phyloP scores from a whole-genome alignment of 1,140 invertebrate genomes.

The Harpegnathos saltator region DNA sequence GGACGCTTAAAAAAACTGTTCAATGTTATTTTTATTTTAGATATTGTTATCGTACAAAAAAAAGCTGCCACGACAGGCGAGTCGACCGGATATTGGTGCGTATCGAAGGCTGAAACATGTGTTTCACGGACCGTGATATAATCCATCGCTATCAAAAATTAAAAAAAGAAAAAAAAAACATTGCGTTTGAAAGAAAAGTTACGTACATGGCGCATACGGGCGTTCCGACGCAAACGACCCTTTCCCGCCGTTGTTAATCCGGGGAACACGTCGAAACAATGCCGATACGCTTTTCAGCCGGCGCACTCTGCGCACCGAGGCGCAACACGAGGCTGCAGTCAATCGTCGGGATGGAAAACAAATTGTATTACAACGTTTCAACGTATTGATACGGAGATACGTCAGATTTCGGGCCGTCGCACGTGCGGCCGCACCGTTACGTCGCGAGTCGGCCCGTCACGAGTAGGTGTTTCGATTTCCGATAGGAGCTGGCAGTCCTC shows the following conservation, averaged over 20 bases:
- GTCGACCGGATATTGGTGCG: no score
- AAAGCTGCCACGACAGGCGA: no score
- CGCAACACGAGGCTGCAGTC: not conserved
- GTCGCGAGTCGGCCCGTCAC: not conserved
- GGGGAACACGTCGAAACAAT: conserved; percentile 11
- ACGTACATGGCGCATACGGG: not conserved
- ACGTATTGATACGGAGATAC: conserved; percentile 17
- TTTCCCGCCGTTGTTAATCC: conserved; percentile 4
- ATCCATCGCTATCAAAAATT: not conserved
- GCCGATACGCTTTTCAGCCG: not conserved
- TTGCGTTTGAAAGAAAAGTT: not conserved
- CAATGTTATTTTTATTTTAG: no score
- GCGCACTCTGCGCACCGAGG: not conserved
- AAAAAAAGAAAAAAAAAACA: not conserved
- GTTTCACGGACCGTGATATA: not conserved
- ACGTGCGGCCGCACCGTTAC: not conserved
- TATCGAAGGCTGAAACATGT: not conserved
- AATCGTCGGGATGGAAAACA: conserved; percentile 57
- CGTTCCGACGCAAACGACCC: not conserved
- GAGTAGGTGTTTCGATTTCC: conserved; percentile 55
- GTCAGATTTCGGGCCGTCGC: conserved; percentile 29
- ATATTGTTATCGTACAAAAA: no score
- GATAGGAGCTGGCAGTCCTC: conserved; percentile 18
- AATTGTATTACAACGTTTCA: conserved; percentile 36
- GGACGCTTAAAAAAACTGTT: no score